phyloP scores from a whole-genome alignment of 1,140 invertebrate species.

The Drosophila kurseongensis region DNA sequence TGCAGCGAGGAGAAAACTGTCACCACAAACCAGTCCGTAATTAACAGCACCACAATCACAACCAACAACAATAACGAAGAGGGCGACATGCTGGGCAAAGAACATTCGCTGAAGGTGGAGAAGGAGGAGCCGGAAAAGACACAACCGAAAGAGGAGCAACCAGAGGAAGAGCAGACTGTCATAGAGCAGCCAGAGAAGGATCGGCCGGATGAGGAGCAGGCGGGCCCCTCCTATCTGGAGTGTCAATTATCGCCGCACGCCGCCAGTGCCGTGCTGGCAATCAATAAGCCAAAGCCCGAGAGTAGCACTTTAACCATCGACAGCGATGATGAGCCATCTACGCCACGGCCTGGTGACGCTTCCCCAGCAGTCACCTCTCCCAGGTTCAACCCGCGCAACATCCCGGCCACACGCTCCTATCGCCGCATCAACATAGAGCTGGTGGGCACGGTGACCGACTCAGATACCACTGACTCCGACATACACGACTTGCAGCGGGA shows the following conservation, averaged over 20 bases:
- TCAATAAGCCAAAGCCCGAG: neutral
- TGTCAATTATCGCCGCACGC: slow-evolving; percentile 5
- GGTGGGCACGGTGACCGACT: slow-evolving; percentile 10
- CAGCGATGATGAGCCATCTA: slow-evolving; percentile 7
- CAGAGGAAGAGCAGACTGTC: neutral
- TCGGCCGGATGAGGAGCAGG: neutral
- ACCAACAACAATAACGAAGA: slow-evolving; percentile 23
- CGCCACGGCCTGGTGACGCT: too few relatives aligned
- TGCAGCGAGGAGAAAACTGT: slow-evolving; percentile 15
- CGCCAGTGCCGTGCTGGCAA: slow-evolving; percentile 15
- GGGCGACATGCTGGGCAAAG: slow-evolving; percentile 6
- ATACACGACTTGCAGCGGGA: neutral
- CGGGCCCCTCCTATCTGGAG: slow-evolving; percentile 1
- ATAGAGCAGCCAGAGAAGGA: neutral
- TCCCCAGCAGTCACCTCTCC: neutral
- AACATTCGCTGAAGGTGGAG: neutral
- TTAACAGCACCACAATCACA: neutral
- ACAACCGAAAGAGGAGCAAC: neutral
- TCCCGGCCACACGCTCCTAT: slow-evolving; percentile 43
- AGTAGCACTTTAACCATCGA: neutral
- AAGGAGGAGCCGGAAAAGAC: neutral
- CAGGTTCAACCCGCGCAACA: slow-evolving; percentile 26
- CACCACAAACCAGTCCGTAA: neutral
- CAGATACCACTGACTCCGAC: slow-evolving; percentile 4
- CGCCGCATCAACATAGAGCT: slow-evolving; percentile 32